Evolutionary conservation across 2,888 invertebrate species (phyloP), one percentile per base, ranked within the genome.

Genomic region (Eurytoma californica): DNA sequence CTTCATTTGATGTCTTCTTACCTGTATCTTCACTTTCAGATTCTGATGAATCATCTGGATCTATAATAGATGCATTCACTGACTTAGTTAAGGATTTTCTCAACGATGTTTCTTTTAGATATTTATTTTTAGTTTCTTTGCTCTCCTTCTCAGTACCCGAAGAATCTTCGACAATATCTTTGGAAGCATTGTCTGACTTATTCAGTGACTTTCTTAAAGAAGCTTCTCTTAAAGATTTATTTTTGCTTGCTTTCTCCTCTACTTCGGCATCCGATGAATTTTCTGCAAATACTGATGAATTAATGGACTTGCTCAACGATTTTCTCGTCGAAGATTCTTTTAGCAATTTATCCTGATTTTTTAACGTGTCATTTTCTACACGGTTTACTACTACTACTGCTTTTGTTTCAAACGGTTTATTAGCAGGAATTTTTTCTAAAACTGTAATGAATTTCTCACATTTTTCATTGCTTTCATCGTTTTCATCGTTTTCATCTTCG

Each of bases 201-300:
- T 67, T 72, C 13, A 78, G 24, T 20, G 80, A 80, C 72, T 76
- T 80, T 57, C 76, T 72, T 30, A 65, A n/a, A 18, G 76, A 76
- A 24, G 13, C 28, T 51, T 76, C 39, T 63, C 47, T 55, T 30
- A 73, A 57, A 0, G 63, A 51, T 14, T 63, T 65, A 51, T 79
- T 68, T 58, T 72, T 61, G 7, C 3, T 68, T 66, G 66, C 68
- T 39, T 39, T 39, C 39, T 7, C 9, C n/a, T 70, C 58, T 14
- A 67, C n/a, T 74, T 65, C 53, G 30, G 24, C 47, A 16, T 61
- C 39, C 16, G 66, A 72, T 18, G 53, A 80, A 28, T 61, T 12
- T 12, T 47, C 24, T 20, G 20, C 39, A 39, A 39, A 39, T 7
- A 39, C 39, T 9, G 39, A 39, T 1, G 39, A 7, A 39, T 39